These are phyloP conservation scores for Potamarius usumacintae DNA, from an alignment of 2,113 vertebrate genomes.

Conservation along the genomic window DNA sequence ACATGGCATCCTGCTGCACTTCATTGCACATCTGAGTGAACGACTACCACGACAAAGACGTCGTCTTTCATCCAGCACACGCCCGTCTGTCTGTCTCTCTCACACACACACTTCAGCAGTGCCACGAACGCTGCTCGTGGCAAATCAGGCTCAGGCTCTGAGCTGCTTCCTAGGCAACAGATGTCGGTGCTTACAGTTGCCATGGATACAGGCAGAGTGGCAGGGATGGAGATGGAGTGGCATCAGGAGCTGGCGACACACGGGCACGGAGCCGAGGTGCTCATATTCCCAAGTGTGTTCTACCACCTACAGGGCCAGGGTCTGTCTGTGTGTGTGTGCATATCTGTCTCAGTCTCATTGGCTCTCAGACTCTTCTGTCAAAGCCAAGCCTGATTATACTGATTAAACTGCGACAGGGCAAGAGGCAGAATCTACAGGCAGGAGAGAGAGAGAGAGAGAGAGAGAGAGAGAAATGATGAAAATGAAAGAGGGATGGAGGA, in stretches of 20 bases:
- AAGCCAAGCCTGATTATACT: conserved; percentile 34
- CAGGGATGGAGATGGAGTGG: conserved; percentile 40
- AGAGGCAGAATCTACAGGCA: not conserved
- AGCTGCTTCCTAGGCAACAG: conserved; percentile 68
- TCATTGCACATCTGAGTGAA: not conserved
- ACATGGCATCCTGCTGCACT: not conserved
- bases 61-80: not conserved
- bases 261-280: not conserved
- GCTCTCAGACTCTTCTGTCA: not conserved
- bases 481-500: not conserved
- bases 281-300: not conserved
- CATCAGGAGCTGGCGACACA: conserved; percentile 7
- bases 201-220: conserved; percentile 65
- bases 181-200: conserved; percentile 69
- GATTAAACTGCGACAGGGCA: conserved; percentile 29
- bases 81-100: not conserved
- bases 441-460: not conserved
- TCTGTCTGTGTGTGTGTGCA: not conserved
- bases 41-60: not conserved
- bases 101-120: not conserved
- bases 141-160: conserved; percentile 54
- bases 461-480: not conserved
- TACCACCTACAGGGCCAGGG: not conserved
- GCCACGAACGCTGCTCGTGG: conserved; percentile 1
- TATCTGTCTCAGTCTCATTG: not conserved